A percentile compares a stretch with the other conserved stretches of the same genome.
phyloP scores from a whole-genome alignment of 2,113 vertebrate species.

The Asarcornis scutulata region DNA sequence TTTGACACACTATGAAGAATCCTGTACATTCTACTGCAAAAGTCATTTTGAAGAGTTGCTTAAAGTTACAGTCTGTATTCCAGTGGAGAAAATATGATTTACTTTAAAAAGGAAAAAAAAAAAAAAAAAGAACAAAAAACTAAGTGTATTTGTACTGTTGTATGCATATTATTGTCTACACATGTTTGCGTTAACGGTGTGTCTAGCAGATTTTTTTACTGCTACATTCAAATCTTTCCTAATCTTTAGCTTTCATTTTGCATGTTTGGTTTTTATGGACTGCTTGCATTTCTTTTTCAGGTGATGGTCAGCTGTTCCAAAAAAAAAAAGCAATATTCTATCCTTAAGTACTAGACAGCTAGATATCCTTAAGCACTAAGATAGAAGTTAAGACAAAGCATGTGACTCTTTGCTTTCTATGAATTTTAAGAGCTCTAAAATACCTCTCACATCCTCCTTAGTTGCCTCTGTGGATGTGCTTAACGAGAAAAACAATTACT shows the following conservation, averaged over 20 bases:
- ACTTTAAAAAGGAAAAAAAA: background rate
- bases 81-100: background rate
- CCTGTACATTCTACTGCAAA: background rate
- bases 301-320: background rate
- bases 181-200: background rate
- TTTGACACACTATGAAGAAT: background rate
- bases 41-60: background rate
- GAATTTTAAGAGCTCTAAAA: background rate
- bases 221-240: background rate
- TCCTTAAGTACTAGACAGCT: background rate
- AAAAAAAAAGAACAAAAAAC: background rate
- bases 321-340: background rate
- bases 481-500: background rate
- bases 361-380: background rate
- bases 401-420: background rate
- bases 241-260: background rate
- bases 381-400: too few species aligned
- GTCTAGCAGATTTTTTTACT: background rate
- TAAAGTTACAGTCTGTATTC: background rate
- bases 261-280: background rate
- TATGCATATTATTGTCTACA: background rate
- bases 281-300: background rate
- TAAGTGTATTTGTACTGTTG: background rate
- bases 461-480: background rate
- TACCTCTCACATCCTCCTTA: background rate